phyloP scores from a whole-genome alignment of 2,888 invertebrate genomes.

The Hyles lineata region DNA sequence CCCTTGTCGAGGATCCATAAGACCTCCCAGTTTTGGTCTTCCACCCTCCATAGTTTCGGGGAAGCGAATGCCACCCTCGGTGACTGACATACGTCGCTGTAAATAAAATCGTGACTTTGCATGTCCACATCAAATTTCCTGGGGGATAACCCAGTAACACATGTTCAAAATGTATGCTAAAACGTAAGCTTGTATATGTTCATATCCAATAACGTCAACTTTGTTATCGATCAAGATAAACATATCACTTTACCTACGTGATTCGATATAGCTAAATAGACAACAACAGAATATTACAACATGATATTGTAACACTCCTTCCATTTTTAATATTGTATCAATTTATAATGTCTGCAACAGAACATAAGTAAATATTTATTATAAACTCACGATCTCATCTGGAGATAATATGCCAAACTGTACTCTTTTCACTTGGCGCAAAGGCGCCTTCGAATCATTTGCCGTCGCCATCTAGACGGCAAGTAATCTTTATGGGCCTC shows the following conservation, averaged over 20 bases:
- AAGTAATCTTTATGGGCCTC: constrained; percentile 30
- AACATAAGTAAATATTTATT: constrained; percentile 23
- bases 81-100: constrained; percentile 98
- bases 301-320: background rate
- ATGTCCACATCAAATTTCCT: background rate
- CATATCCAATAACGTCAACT: background rate
- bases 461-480: constrained; percentile 88
- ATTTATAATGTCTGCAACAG: too few species aligned
- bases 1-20: constrained; percentile 99
- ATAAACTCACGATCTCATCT: constrained; percentile 97
- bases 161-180: background rate
- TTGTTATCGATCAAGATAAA: constrained; percentile 7
- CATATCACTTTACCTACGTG: background rate
- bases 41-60: constrained; percentile 99
- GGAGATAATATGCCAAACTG: constrained; percentile 99
- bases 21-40: constrained; percentile 97
- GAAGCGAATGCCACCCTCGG: constrained; percentile 97
- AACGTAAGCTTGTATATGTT: background rate
- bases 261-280: background rate
- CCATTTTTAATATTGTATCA: too few species aligned
- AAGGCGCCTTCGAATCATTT: constrained; percentile 96
- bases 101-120: constrained; percentile 51
- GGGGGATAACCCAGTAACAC: background rate
- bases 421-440: constrained; percentile 97
- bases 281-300: constrained; percentile 15